A percentile compares a stretch with the other conserved stretches of the same genome.
Conservation (phyloP, 2,797 vertebrate genomes). For the Propithecus deckenii region DNA sequence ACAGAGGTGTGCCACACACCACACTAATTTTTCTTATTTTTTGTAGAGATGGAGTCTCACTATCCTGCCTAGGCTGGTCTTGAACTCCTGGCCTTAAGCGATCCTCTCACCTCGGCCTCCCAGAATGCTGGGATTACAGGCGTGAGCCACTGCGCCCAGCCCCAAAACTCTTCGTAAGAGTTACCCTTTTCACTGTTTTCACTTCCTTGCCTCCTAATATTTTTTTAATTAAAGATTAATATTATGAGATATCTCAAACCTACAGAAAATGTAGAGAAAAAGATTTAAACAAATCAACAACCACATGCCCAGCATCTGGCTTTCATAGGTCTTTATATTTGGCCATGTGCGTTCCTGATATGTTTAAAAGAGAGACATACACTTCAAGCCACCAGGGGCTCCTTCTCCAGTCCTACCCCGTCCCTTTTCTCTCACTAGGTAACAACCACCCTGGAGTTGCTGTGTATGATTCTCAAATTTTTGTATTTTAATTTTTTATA, state of each 20-base stretch:
- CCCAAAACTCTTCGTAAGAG: background rate
- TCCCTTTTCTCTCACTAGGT: background rate
- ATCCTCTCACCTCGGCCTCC: background rate
- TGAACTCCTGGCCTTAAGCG: background rate
- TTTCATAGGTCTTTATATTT: background rate
- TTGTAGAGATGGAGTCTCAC: background rate
- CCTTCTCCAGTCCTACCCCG: background rate
- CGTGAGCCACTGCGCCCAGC: background rate
- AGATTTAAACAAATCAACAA: background rate
- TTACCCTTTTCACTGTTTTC: background rate
- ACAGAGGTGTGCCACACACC: background rate
- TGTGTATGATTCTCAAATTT: background rate
- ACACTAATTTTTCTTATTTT: too few relatives aligned
- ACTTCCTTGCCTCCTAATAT: background rate
- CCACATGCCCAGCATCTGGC: background rate
- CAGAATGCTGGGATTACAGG: background rate
- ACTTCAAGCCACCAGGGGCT: background rate
- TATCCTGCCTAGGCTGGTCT: background rate
- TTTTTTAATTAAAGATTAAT: background rate
- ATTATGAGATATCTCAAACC: background rate
- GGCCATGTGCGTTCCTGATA: background rate
- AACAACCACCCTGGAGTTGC: background rate
- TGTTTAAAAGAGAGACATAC: background rate
- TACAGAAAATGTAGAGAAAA: background rate
- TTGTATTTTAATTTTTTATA: background rate